These are phyloP conservation scores for Ornithorhynchus anatinus DNA, from an alignment of 2,113 vertebrate species.

Conservation along the genomic window DNA sequence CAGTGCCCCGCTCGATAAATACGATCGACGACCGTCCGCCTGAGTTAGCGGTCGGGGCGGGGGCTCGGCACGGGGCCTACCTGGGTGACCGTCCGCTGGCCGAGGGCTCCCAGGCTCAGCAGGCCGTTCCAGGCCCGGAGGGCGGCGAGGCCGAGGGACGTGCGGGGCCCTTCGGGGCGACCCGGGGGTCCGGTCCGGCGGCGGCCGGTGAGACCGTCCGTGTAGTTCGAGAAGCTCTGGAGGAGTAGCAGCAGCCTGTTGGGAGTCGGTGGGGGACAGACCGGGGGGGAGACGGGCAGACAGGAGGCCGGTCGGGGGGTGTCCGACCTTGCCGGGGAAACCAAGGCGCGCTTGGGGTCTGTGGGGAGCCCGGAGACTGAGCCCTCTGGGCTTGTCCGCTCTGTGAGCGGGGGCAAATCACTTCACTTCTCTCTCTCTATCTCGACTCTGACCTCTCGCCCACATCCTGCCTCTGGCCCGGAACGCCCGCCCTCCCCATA, in stretches of 20 bases:
- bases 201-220: conserved; percentile 61
- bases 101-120: conserved; percentile 65
- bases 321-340: not conserved
- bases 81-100: conserved; percentile 53
- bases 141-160: conserved; percentile 85
- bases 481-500: no score
- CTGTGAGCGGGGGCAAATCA: no score
- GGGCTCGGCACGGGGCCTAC: conserved; percentile 30
- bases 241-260: conserved; percentile 87
- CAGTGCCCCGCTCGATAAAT: no score
- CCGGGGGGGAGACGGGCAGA: not conserved
- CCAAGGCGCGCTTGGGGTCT: not conserved
- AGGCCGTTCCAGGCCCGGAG: conserved; percentile 84
- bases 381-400: not conserved
- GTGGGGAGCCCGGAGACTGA: no score
- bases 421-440: no score
- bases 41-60: not conserved
- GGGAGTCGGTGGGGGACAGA: not conserved
- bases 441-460: no score
- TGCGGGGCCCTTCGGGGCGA: conserved; percentile 57
- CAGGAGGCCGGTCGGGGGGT: no score
- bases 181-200: conserved; percentile 21
- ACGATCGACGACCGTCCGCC: no score
- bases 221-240: conserved; percentile 82
- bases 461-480: no score